Percentiles rank a stretch among this genome's conserved stretches.
These are phyloP conservation scores for Zaprionus nigranus DNA, from an alignment of 1,140 invertebrate genomes.

Conservation along the genomic window DNA sequence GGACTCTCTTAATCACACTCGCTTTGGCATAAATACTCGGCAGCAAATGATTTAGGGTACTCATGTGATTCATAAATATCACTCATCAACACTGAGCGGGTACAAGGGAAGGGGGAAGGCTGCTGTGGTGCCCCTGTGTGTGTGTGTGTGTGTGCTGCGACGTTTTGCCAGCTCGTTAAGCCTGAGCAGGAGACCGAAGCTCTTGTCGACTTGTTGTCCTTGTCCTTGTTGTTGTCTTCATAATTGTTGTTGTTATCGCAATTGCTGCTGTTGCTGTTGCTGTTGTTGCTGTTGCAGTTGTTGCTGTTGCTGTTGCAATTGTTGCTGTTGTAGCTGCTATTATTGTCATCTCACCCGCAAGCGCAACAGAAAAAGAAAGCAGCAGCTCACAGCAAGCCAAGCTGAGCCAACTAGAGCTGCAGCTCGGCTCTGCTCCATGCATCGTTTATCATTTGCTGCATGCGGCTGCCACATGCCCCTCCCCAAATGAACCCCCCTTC, in stretches of 20 bases:
- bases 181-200: conserved; percentile 3
- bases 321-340: conserved; percentile 10
- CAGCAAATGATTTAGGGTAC: conserved; percentile 62
- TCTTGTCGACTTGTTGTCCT: conserved; percentile 11
- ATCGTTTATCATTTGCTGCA: conserved; percentile 36
- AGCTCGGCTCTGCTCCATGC: neutral
- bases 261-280: neutral
- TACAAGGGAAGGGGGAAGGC: no score
- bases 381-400: neutral
- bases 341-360: conserved; percentile 33
- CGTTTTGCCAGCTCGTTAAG: conserved; percentile 35
- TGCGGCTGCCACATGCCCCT: conserved; percentile 10
- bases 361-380: conserved; percentile 4
- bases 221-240: conserved; percentile 12
- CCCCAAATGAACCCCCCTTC: no score
- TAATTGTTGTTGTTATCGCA: neutral
- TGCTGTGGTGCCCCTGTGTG: no score
- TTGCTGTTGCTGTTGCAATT: neutral
- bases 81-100: conserved; percentile 48
- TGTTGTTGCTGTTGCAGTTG: neutral
- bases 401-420: neutral
- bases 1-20: conserved; percentile 50
- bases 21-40: conserved; percentile 48
- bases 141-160: neutral
- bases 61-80: conserved; percentile 79